Base-by-base conservation (phyloP, 2,888 invertebrate genomes). In the Microctonus hyperodae region DNA sequence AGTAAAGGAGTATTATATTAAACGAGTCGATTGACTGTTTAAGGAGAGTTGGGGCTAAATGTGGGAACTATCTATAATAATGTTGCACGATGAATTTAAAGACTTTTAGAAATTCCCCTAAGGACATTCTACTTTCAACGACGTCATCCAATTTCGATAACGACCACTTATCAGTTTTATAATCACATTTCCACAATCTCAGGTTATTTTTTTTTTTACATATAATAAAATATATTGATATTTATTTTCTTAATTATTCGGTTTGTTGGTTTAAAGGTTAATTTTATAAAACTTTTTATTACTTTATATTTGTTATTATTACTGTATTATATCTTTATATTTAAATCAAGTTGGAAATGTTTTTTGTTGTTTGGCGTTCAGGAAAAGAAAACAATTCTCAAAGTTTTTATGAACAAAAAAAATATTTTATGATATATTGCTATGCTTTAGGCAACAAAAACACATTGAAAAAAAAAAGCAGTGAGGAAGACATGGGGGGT, bases 121-220 rank as follows among this genome's bases (percentile, higher is more conserved):
- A 20, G 35, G 55, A 44, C 20, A 63, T 33, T 63, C 44, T 55
- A 25, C 44, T 63, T 48, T 25, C 63, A 55, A 40, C 55, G 28
- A 28, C 55, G 63, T 63, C 55, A 55, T 63, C 40, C 55, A 25
- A 55, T 63, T 63, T 40, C 40, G 55, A 63, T 55, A 63, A 63
- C 28, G 63, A 63, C 55, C 63, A 63, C 55, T 63, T 63, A 55
- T 55, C 55, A 31, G 20, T 28, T 28, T 3, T n/a, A 44, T 44
- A 16, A 44, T 44, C 44, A 44, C n/a, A 51, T 28, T 51, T 51
- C 10, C 51, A 11, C n/a, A 1, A 51, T 51, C n/a, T 9, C 13
- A 51, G 7, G 25, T 23, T 51, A 28, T n/a, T 25, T 13, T n/a
- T 25, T 13, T n/a, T 7, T 1, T 1, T 13, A 3, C 13, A n/a